phyloP scores from a whole-genome alignment of 2,888 invertebrate species.

The Spisula solida region DNA sequence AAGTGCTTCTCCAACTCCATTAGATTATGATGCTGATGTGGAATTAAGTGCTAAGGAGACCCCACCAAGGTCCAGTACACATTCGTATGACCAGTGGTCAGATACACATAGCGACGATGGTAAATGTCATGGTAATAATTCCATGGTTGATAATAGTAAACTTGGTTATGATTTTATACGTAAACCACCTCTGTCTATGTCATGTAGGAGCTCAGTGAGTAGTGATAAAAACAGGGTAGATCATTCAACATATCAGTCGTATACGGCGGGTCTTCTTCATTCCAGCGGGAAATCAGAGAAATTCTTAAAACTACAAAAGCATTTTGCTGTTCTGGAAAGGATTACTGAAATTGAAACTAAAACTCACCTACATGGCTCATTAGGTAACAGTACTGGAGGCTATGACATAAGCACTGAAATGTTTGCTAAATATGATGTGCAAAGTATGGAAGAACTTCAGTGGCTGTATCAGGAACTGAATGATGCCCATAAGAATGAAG shows the following conservation, averaged over 20 bases:
- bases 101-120: constrained; percentile 52
- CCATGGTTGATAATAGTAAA: constrained; percentile 7
- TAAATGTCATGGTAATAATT: constrained; percentile 45
- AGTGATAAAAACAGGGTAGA: constrained; percentile 84
- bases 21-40: constrained; percentile 72
- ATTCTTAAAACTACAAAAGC: constrained; percentile 94
- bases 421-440: constrained; percentile 74
- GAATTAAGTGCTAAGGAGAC: constrained; percentile 60
- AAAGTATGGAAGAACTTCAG: constrained; percentile 91
- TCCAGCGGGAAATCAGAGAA: constrained; percentile 92
- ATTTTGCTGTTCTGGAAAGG: constrained; percentile 95
- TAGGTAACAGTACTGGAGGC: constrained; percentile 15
- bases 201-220: constrained; percentile 76
- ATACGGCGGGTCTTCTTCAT: constrained; percentile 89
- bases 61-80: constrained; percentile 23
- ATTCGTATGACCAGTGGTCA: constrained; percentile 58
- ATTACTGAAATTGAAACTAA: constrained; percentile 90
- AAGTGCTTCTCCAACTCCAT: constrained; percentile 72
- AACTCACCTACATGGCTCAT: constrained; percentile 34
- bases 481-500: constrained; percentile 93
- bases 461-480: constrained; percentile 93
- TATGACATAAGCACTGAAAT: constrained; percentile 41
- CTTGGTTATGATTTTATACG: constrained; percentile 44
- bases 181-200: constrained; percentile 49
- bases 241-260: constrained; percentile 85